Evolutionary conservation across 1,140 invertebrate species (phyloP), one percentile per base, ranked within the genome.

Genomic region (Scaptomyza graminum): DNA sequence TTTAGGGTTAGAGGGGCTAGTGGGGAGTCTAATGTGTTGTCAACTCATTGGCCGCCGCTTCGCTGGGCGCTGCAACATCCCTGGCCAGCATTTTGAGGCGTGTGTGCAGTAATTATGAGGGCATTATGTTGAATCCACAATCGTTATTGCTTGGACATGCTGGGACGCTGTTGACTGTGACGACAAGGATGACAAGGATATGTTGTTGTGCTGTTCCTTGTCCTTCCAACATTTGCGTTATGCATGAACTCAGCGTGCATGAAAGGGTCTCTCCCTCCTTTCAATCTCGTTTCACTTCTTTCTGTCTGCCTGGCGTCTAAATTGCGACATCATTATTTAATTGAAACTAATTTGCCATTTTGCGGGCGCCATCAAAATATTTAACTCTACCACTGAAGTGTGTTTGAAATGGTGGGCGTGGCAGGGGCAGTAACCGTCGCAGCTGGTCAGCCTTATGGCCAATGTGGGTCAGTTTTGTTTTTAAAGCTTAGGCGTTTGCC

Each of bases 321-420:
- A 89, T 81, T 89, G 74, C 85, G 66, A 83, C 74, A 79, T 81
- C 74, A 84, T 84, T 81, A 89, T 89, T 81, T 89, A 89, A 89
- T 89, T 89, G 85, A 89, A 90, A 90, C 85, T 89, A 89, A 89
- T 89, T 89, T 85, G 72, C 83, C 78, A 70, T 87, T 87, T 87
- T 87, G 78, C 66, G 82, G 74, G 44, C 41, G 22, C 50, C 76
- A 79, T 74, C 74, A 70, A 79, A 79, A 82, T 79, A 71, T 75
- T 74, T 88, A 76, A 83, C 66, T 72, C 41, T 34, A 22, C 41
- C 46, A 4, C 34, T 22, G 28, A 31, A 37, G 46, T 28, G 13
- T 13, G 3, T 37, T 13, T 34, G 11, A 22, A 16, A 7, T 34
- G 11, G 46, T 44, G 63, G 60, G 56, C 50, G 56, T 57, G 50